A percentile compares a stretch with the other conserved stretches of the same genome.
phyloP scores from a whole-genome alignment of 2,113 vertebrate species.

The Megatriorchis doriae region DNA sequence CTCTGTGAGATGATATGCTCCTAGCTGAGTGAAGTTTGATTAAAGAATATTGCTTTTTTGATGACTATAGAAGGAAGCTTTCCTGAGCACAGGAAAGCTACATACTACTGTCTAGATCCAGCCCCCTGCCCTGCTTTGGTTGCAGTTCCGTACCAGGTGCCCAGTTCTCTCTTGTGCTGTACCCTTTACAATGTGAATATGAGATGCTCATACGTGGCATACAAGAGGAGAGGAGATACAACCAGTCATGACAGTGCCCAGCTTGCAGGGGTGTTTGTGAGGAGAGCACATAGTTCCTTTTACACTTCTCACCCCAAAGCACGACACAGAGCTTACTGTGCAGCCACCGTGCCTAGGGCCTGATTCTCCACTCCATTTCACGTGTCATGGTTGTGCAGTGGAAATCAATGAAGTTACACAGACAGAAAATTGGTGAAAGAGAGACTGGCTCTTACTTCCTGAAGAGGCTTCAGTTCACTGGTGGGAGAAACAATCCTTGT shows the following conservation, averaged over 20 bases:
- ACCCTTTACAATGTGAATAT: neutral
- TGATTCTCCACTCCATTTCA: neutral
- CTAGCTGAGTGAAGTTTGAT: neutral
- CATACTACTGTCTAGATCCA: neutral
- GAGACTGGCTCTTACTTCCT: neutral
- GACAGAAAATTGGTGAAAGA: constrained; percentile 32
- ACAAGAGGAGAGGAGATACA: neutral
- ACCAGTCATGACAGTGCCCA: neutral
- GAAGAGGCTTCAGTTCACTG: neutral
- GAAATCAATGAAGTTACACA: constrained; percentile 33
- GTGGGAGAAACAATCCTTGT: neutral
- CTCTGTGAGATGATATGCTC: neutral
- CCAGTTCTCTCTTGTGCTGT: neutral
- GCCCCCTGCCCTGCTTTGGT: rapidly evolving
- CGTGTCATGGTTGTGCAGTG: neutral
- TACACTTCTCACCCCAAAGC: neutral
- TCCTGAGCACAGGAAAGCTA: neutral
- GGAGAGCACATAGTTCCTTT: rapidly evolving
- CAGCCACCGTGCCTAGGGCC: neutral
- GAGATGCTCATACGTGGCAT: rapidly evolving
- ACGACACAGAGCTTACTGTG: neutral
- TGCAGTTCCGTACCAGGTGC: neutral
- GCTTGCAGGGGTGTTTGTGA: neutral
- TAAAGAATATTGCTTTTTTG: neutral
- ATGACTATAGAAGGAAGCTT: neutral